A percentile compares a stretch with the other conserved stretches of the same genome.
phyloP scores from a whole-genome alignment of 2,113 vertebrate species.

The Lasiurus cinereus region DNA sequence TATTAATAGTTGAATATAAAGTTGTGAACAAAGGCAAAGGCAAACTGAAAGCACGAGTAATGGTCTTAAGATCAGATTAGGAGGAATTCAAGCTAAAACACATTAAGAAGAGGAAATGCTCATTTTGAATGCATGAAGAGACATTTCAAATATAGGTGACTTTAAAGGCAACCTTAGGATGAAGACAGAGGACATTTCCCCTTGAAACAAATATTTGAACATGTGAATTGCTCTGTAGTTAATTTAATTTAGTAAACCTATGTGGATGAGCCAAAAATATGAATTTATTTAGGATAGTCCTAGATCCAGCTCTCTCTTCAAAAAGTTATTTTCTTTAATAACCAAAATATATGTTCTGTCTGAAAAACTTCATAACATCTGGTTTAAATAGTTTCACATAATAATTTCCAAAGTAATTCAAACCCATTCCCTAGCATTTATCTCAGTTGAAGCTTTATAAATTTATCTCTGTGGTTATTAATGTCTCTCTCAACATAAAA shows the following conservation, averaged over 20 bases:
- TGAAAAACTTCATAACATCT: slow-evolving; percentile 48
- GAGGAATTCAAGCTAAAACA: background rate
- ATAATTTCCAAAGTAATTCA: slow-evolving; percentile 48
- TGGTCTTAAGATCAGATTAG: background rate
- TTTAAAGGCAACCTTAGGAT: slow-evolving; percentile 38
- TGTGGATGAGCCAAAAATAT: slow-evolving; percentile 37
- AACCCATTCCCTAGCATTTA: background rate
- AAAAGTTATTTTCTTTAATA: slow-evolving; percentile 48
- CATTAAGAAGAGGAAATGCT: slow-evolving; percentile 45
- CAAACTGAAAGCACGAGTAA: background rate
- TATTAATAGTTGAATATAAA: background rate
- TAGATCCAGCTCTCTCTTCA: slow-evolving; percentile 7
- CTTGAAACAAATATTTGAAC: slow-evolving; percentile 56
- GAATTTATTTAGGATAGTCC: slow-evolving; percentile 11
- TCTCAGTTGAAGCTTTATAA: slow-evolving; percentile 16
- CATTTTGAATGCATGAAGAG: slow-evolving; percentile 71
- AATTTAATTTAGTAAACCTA: slow-evolving; percentile 59
- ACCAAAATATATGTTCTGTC: slow-evolving; percentile 46
- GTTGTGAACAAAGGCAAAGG: slow-evolving; percentile 15
- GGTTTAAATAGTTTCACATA: slow-evolving; percentile 41
- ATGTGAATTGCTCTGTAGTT: background rate
- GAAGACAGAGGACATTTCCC: slow-evolving; percentile 24
- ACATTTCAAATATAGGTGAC: slow-evolving; percentile 50
- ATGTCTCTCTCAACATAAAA: background rate
- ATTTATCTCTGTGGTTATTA: slow-evolving; percentile 47